Conservation (phyloP, 2,797 vertebrate species). For the Percopsis omiscomaycus region DNA sequence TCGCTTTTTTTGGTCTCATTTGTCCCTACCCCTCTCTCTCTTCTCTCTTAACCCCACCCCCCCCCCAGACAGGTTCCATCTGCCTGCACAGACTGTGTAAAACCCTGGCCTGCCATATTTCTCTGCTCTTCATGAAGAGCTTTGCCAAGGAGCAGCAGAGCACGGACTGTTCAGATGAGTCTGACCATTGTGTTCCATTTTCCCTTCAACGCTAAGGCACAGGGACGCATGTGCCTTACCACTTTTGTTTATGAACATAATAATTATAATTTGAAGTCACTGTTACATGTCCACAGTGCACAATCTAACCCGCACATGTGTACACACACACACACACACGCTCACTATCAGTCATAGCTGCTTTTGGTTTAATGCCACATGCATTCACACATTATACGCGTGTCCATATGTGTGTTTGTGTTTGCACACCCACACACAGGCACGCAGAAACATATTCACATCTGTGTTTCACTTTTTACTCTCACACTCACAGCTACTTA, state of each 20-base stretch:
- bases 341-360: not conserved
- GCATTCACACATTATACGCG: not conserved
- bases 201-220: no score
- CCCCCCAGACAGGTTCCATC: constrained; percentile 29
- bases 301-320: not conserved
- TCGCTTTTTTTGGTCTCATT: not conserved
- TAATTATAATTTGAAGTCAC: no score
- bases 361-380: no score
- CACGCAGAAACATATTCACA: constrained; percentile 1
- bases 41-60: not conserved
- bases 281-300: no score
- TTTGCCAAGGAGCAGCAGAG: not conserved
- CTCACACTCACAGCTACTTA: not conserved
- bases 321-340: not conserved
- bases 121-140: constrained; percentile 3
- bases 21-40: not conserved
- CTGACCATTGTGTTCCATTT: constrained; percentile 7
- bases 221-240: no score
- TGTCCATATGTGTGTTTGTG: no score
- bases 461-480: not conserved
- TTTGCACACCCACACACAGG: constrained; percentile 1
- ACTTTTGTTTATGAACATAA: no score
- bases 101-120: not conserved
- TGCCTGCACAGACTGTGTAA: constrained; percentile 29
- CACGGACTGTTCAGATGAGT: not conserved